These are phyloP conservation scores for Taurulus bubalis DNA, from an alignment of 2,113 vertebrate genomes.

Conservation along the genomic window DNA sequence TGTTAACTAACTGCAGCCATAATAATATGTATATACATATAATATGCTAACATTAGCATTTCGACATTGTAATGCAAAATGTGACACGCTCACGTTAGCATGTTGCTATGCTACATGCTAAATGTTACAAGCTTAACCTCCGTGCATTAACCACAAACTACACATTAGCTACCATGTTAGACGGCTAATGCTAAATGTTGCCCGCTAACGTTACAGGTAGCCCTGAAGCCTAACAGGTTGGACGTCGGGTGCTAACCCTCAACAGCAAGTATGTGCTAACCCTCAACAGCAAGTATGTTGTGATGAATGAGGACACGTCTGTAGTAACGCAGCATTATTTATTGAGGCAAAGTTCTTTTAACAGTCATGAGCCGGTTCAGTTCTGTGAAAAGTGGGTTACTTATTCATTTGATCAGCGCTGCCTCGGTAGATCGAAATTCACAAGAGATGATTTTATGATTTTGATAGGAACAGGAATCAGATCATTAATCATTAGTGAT, in stretches of 20 bases:
- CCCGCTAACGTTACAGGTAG: too few species aligned
- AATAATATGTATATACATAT: too few species aligned
- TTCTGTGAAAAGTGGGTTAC: not conserved
- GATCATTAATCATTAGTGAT: not conserved
- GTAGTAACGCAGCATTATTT: not conserved
- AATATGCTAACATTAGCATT: not conserved
- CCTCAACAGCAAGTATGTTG: not conserved
- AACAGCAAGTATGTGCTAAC: not conserved
- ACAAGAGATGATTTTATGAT: not conserved
- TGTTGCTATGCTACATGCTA: not conserved
- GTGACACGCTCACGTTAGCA: not conserved
- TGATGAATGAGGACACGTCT: not conserved
- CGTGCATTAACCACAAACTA: not conserved
- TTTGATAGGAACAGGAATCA: not conserved
- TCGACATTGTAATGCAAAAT: not conserved
- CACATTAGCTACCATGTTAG: not conserved
- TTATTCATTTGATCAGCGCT: not conserved
- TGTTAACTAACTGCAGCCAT: not conserved
- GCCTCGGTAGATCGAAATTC: not conserved
- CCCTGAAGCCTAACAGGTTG: not conserved
- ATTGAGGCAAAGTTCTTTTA: not conserved
- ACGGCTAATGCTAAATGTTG: not conserved
- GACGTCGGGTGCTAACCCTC: not conserved
- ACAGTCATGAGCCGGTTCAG: not conserved
- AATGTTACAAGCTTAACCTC: not conserved